phyloP scores from a whole-genome alignment of 2,797 vertebrate genomes.

The Pseudochromis fuscus region DNA sequence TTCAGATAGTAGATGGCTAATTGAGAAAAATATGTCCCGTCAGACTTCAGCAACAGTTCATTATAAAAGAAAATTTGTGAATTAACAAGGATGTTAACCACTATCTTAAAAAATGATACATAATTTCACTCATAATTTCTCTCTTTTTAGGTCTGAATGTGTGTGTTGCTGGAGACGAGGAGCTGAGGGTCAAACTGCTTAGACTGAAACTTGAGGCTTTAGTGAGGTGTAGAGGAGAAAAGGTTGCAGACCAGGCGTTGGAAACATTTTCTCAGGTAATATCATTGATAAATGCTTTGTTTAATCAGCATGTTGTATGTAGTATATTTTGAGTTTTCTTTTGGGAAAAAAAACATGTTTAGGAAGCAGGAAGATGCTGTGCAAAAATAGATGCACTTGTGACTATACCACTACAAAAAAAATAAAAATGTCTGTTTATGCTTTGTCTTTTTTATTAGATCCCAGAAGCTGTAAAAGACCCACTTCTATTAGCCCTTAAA shows the following conservation, averaged over 20 bases:
- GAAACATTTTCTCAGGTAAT: slow-evolving; percentile 88
- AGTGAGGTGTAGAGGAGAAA: slow-evolving; percentile 82
- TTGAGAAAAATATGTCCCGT: not conserved
- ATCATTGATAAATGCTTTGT: not conserved
- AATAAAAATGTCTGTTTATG: not conserved
- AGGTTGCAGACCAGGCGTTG: slow-evolving; percentile 88
- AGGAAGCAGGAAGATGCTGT: not conserved
- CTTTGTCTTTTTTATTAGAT: slow-evolving; percentile 79
- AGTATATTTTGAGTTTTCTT: not conserved
- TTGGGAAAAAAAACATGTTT: not conserved
- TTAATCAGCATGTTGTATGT: not conserved
- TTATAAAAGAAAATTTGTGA: slow-evolving; percentile 11
- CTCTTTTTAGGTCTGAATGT: slow-evolving; percentile 84
- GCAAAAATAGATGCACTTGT: not conserved
- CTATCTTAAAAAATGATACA: not conserved
- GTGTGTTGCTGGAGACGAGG: slow-evolving; percentile 66
- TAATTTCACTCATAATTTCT: slow-evolving; percentile 7
- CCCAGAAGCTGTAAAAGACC: slow-evolving; percentile 85
- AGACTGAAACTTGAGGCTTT: slow-evolving; percentile 87
- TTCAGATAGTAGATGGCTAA: not conserved
- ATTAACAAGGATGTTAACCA: not conserved
- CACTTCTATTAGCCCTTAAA: slow-evolving; percentile 85
- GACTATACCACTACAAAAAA: not conserved
- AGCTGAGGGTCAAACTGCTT: slow-evolving; percentile 79
- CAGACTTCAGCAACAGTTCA: not conserved